Base-by-base conservation (phyloP, 2,113 vertebrate genomes). In the Leiothrix lutea region DNA sequence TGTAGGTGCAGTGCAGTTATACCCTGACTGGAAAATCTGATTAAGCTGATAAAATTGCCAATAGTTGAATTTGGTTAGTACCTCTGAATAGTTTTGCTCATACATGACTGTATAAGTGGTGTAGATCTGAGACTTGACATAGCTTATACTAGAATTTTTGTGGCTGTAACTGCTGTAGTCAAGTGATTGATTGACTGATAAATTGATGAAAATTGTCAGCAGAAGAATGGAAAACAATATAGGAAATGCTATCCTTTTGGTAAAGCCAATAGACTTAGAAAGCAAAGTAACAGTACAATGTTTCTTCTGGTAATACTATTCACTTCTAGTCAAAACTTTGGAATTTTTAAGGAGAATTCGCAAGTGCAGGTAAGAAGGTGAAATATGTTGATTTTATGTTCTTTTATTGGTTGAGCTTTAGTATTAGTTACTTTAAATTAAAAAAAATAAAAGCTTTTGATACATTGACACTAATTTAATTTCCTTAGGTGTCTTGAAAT, bases 81-180 rank as follows among this genome's bases (percentile, higher is more conserved):
- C 36, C 9, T 64, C 58, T 47, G 56, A 36, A 12, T 64, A 42
- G 15, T 78, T 91, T 67, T 62, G n/a, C 26, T 58, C 24, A 6
- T 42, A 17, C 1, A 0, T 8, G 17, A 40, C 69, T 54, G 21
- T 1, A 0, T n/a, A 60, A 42, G 45, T 83, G 29, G 21, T 10
- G 1, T 26, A 54, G 33, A 54, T 86, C 29, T 66, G 64, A 78
- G 80, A 29, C 19, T 36, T 71, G 42, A 8, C 2, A 1, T 25
- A 80, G 24, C 28, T 83, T 6, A 1, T 61, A 29, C 53, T 73
- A 53, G n/a, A 45, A 74, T 54, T 84, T 87, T 73, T 78, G 53
- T 72, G 58, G 22, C 40, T 73, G 5, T 72, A 83, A 12, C 6
- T 40, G 61, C 51, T 84, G 4, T 71, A 13, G 61, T 58, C 8